These are phyloP conservation scores for Actenoides hombroni DNA, from an alignment of 2,113 vertebrate genomes.

Conservation along the genomic window DNA sequence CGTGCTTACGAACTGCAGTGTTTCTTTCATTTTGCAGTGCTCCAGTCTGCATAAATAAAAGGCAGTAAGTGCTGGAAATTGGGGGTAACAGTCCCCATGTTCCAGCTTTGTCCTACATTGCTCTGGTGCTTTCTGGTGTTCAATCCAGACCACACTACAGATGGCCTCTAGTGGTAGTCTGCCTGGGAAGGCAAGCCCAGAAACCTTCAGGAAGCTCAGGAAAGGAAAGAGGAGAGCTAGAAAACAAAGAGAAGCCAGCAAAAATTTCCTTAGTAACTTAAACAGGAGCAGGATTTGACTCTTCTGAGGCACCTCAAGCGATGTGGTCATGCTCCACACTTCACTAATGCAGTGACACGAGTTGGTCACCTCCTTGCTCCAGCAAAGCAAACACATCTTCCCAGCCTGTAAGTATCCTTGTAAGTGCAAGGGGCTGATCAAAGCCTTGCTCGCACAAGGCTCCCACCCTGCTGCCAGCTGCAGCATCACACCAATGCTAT, in stretches of 20 bases:
- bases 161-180: background rate
- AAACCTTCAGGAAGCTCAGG: background rate
- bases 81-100: background rate
- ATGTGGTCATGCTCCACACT: background rate
- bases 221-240: background rate
- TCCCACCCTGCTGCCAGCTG: background rate
- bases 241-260: background rate
- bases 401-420: rapidly evolving
- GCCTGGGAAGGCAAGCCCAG: background rate
- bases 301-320: background rate
- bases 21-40: background rate
- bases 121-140: background rate
- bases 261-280: background rate
- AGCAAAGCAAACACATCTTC: background rate
- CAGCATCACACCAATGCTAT: background rate
- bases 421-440: background rate
- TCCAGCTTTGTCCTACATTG: background rate
- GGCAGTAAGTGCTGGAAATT: background rate
- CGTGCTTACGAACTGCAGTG: background rate
- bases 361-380: background rate
- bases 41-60: background rate
- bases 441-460: background rate
- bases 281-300: background rate
- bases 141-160: background rate
- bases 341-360: rapidly evolving